phyloP scores from a whole-genome alignment of 92 coral and sea anemone species.

The Porites lobata region DNA sequence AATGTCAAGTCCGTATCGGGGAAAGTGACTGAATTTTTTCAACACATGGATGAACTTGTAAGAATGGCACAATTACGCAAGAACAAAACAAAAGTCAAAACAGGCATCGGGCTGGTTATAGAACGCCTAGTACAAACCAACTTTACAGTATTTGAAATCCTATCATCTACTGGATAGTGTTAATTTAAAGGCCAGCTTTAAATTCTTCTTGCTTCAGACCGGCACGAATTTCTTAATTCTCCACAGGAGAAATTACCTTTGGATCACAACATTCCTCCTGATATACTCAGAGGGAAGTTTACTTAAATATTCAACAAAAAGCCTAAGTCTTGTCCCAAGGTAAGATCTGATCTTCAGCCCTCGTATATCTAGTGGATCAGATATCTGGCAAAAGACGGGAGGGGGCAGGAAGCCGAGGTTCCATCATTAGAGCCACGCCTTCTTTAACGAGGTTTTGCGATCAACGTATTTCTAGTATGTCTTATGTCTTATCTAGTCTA shows the following conservation, averaged over 20 bases:
- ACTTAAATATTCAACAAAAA: background rate
- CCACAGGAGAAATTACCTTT: background rate
- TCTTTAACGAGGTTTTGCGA: background rate
- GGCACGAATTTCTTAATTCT: background rate
- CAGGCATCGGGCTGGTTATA: too few relatives aligned
- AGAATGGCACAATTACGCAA: too few relatives aligned
- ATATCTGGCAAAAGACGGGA: background rate
- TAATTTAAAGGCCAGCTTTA: slow-evolving; percentile 1
- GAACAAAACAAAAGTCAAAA: too few relatives aligned
- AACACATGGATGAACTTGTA: too few relatives aligned
- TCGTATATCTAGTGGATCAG: too few relatives aligned
- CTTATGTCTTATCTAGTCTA: too few relatives aligned
- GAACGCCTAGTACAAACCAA: background rate
- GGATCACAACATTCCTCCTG: too few relatives aligned
- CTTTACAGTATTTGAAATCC: background rate
- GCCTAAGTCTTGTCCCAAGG: background rate
- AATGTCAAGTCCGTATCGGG: too few relatives aligned
- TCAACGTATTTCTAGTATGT: too few relatives aligned
- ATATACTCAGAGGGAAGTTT: background rate
- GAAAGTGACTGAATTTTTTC: too few relatives aligned
- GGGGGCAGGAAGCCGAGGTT: background rate
- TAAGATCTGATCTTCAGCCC: background rate
- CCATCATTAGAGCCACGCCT: background rate
- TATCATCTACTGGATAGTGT: too few relatives aligned
- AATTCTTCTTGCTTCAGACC: background rate